These are phyloP conservation scores for Globodera rostochiensis DNA, from an alignment of 1,140 invertebrate genomes.

Conservation along the genomic window DNA sequence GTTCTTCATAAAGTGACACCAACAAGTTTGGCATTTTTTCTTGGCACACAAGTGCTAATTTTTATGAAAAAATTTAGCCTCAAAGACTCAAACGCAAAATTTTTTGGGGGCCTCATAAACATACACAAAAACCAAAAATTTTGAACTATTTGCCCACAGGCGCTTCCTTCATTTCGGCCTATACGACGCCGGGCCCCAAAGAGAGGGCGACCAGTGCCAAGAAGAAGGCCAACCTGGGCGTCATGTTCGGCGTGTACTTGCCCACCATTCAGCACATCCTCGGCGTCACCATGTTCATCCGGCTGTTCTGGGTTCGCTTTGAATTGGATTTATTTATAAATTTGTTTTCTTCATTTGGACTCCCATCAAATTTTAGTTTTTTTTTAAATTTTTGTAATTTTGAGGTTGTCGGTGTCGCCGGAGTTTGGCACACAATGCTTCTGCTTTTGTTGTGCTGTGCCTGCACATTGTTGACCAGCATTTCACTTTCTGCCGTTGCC, in stretches of 20 bases:
- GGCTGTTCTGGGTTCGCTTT: conserved; percentile 58
- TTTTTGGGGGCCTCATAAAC: no score
- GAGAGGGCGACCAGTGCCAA: conserved; percentile 62
- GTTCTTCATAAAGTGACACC: neutral
- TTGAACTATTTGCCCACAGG: conserved; percentile 9
- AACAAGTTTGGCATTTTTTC: neutral
- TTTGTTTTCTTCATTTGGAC: neutral
- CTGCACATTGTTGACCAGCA: conserved; percentile 88
- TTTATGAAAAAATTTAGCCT: no score
- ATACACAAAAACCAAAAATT: no score
- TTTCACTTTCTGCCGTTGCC: conserved; percentile 98
- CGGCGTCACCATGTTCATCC: conserved; percentile 65
- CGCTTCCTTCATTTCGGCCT: conserved; percentile 56
- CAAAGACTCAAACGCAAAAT: no score
- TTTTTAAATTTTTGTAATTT: neutral
- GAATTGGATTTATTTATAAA: conserved; percentile 18
- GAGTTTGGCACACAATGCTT: conserved; percentile 52
- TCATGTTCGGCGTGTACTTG: conserved; percentile 65
- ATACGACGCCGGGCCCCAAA: conserved; percentile 62
- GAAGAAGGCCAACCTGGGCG: conserved; percentile 64
- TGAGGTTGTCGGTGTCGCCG: conserved; percentile 52
- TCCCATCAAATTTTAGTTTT: conserved; percentile 10
- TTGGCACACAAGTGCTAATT: neutral
- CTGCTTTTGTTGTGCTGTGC: conserved; percentile 59
- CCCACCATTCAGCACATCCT: conserved; percentile 65